These are phyloP conservation scores for Parauchenoglanis ngamensis DNA, from an alignment of 2,797 vertebrate genomes.

Conservation along the genomic window DNA sequence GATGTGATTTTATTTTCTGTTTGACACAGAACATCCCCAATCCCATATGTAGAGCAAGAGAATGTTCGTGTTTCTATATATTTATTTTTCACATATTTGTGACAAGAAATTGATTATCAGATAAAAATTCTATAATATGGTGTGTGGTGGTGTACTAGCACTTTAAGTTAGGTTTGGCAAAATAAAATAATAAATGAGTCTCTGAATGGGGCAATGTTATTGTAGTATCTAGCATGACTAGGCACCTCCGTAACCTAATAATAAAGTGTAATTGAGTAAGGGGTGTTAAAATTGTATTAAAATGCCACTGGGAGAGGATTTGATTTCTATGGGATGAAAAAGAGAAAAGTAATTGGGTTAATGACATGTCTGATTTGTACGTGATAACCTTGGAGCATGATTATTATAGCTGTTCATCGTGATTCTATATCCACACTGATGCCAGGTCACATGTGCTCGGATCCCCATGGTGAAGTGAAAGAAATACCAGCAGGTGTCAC, in stretches of 20 bases:
- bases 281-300: not conserved
- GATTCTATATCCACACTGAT: not conserved
- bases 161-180: too few relatives aligned
- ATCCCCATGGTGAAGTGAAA: not conserved
- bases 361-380: not conserved
- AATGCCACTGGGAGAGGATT: not conserved
- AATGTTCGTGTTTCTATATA: not conserved
- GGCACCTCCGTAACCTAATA: not conserved
- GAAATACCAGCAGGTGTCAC: conserved; percentile 56
- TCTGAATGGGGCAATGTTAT: not conserved
- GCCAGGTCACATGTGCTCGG: not conserved
- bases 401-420: not conserved
- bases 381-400: not conserved
- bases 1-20: not conserved
- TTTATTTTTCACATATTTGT: not conserved
- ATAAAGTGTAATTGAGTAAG: not conserved
- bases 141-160: not conserved
- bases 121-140: not conserved
- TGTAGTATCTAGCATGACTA: not conserved
- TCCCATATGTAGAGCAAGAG: not conserved
- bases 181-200: not conserved
- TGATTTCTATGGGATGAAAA: not conserved
- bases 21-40: not conserved
- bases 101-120: not conserved
- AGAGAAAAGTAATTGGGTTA: not conserved